Conservation (phyloP, 2,888 invertebrate genomes). For the Melanophora roralis region DNA sequence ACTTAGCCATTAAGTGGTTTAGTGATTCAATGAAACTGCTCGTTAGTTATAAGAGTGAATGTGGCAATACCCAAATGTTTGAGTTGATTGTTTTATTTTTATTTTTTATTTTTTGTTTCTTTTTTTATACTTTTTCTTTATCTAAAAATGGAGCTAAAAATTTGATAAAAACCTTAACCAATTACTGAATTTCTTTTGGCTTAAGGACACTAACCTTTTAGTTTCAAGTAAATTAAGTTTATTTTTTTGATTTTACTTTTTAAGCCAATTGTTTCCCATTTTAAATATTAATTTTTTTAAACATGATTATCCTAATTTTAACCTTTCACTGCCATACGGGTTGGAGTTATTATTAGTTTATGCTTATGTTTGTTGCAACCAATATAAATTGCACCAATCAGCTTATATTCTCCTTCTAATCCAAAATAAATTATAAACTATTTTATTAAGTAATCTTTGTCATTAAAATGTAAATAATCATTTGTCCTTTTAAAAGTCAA, state of each 20-base stretch:
- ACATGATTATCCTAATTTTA: no score
- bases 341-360: no score
- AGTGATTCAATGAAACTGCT: background rate
- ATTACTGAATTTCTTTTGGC: constrained; percentile 2
- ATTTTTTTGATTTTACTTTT: background rate
- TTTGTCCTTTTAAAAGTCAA: no score
- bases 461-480: no score
- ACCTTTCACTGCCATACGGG: no score
- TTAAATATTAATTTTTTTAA: background rate
- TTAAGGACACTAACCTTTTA: constrained; percentile 46
- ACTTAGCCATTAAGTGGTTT: constrained; percentile 5
- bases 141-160: background rate
- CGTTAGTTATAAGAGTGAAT: background rate
- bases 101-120: background rate
- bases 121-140: background rate
- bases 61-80: constrained; percentile 39
- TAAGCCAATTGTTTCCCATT: constrained; percentile 22
- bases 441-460: no score
- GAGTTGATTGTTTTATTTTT: background rate
- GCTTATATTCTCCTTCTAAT: no score
- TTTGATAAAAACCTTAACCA: constrained; percentile 29
- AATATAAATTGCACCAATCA: no score
- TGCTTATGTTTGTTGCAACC: no score
- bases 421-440: no score
- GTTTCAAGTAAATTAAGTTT: constrained; percentile 4